Percentiles rank a stretch among this genome's conserved stretches.
Conservation (phyloP, 2,888 invertebrate genomes). For the Seira sanloemensis region DNA sequence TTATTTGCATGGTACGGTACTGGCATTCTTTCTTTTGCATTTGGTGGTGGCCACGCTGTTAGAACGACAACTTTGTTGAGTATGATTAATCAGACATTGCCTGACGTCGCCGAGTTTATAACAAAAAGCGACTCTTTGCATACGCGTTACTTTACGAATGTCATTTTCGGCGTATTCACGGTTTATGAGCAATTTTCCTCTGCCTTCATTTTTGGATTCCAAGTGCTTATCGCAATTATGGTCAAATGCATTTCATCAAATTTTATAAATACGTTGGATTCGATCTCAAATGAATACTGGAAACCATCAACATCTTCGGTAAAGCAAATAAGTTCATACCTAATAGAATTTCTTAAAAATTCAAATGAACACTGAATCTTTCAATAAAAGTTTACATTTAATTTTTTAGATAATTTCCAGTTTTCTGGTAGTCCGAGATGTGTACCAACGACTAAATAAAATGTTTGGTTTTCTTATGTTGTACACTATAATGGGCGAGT, state of each 20-base stretch:
- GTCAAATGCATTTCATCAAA: neutral
- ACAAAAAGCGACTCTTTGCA: neutral
- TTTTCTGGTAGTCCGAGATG: constrained; percentile 17
- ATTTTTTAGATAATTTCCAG: constrained; percentile 22
- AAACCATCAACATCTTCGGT: constrained; percentile 30
- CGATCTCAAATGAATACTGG: constrained; percentile 8
- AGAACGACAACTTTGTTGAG: neutral
- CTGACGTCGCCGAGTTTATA: neutral
- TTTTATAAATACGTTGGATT: neutral
- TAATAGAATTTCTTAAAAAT: neutral
- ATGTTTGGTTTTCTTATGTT: constrained; percentile 44
- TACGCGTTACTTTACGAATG: neutral
- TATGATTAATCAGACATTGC: neutral
- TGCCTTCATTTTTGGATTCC: neutral
- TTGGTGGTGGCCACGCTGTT: neutral
- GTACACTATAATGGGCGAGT: constrained; percentile 39
- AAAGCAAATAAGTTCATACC: neutral
- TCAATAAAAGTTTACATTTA: no score
- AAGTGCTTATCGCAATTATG: neutral
- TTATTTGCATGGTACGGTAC: no score
- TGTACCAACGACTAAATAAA: constrained; percentile 13
- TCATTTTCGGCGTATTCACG: neutral
- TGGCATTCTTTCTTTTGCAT: neutral
- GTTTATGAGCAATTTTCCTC: neutral
- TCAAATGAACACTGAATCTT: no score